Conservation (phyloP, 2,113 vertebrate genomes). For the Hydrochoerus hydrochaeris region DNA sequence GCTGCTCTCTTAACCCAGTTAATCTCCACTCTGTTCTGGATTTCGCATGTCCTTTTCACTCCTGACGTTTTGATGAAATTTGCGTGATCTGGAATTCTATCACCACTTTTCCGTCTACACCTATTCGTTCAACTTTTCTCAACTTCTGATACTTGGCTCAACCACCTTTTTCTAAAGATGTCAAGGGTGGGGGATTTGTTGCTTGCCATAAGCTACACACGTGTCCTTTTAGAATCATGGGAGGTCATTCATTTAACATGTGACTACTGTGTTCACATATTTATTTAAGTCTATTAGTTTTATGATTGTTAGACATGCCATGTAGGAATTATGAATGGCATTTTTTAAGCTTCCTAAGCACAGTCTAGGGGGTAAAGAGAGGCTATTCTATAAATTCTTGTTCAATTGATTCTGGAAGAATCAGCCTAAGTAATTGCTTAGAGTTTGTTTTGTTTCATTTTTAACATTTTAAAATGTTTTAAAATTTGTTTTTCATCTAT, state of each 20-base stretch:
- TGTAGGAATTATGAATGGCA: background rate
- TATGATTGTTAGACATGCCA: background rate
- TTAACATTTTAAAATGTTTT: slow-evolving; percentile 33
- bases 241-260: background rate
- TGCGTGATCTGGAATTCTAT: background rate
- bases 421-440: background rate
- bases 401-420: background rate
- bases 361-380: background rate
- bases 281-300: background rate
- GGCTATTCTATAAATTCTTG: background rate
- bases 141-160: background rate
- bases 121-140: background rate
- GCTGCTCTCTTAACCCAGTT: background rate
- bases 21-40: background rate
- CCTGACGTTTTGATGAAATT: background rate
- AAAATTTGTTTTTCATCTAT: background rate
- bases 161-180: background rate
- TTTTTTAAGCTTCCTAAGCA: background rate
- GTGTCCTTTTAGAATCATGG: background rate
- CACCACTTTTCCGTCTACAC: background rate
- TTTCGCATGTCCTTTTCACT: background rate
- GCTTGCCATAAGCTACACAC: background rate
- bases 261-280: background rate
- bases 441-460: background rate
- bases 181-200: background rate